A percentile compares a stretch with the other conserved stretches of the same genome.
phyloP scores from a whole-genome alignment of 2,113 vertebrate species.

The Isurus oxyrinchus region DNA sequence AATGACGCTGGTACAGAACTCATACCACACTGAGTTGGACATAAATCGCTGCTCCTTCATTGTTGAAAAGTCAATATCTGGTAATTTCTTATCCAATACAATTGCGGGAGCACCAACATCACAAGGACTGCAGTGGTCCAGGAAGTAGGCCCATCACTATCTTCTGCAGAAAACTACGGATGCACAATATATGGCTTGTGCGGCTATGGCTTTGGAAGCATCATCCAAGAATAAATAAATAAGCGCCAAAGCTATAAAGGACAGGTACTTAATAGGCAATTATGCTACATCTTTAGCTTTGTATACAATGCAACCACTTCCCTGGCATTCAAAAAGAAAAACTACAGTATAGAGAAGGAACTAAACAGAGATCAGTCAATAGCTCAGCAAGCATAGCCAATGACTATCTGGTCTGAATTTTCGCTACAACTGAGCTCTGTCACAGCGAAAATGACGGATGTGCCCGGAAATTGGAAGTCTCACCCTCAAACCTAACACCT shows the following conservation, averaged over 20 bases:
- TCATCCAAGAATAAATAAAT: not conserved
- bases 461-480: too few relatives aligned
- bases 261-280: not conserved
- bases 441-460: too few relatives aligned
- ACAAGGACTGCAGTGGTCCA: not conserved
- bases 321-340: not conserved
- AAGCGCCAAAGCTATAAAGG: not conserved
- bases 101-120: not conserved
- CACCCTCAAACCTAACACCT: too few relatives aligned
- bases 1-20: too few relatives aligned
- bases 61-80: not conserved
- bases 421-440: too few relatives aligned
- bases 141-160: not conserved
- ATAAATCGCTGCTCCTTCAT: not conserved
- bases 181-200: not conserved
- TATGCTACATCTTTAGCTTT: not conserved
- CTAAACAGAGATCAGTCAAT: not conserved
- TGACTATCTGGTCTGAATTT: not conserved
- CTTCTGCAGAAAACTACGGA: not conserved
- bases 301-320: not conserved
- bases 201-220: not conserved
- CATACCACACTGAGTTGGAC: not conserved
- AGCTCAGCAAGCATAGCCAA: not conserved
- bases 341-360: not conserved
- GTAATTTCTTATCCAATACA: not conserved